phyloP scores from a whole-genome alignment of 1,140 invertebrate species.

The Cyclargus thomasi region DNA sequence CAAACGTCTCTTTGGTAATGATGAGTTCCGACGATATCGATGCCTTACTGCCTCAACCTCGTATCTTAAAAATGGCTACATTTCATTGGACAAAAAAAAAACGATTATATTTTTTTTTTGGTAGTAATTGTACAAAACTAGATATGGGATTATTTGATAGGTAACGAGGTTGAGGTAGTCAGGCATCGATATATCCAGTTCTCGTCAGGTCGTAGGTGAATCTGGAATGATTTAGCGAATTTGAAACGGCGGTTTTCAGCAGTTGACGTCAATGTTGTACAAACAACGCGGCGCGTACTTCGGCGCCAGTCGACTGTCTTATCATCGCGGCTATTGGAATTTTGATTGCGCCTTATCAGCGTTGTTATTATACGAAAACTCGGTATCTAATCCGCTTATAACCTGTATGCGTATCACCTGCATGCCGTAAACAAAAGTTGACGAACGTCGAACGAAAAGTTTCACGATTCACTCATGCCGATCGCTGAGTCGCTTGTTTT shows the following conservation, averaged over 20 bases:
- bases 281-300: constrained; percentile 3
- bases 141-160: too few species aligned
- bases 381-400: constrained; percentile 26
- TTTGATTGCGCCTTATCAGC: constrained; percentile 23
- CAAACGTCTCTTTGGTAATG: too few species aligned
- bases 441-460: background rate
- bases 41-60: too few species aligned
- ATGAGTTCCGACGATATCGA: too few species aligned
- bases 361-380: constrained; percentile 22
- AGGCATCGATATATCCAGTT: too few species aligned
- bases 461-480: background rate
- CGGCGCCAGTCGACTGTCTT: constrained; percentile 20
- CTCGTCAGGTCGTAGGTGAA: background rate
- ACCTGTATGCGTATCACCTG: constrained; percentile 23
- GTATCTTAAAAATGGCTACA: too few species aligned
- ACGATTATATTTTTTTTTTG: too few species aligned
- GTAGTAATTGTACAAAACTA: too few species aligned
- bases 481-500: background rate
- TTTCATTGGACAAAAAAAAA: too few species aligned
- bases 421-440: constrained; percentile 17
- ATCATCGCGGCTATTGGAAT: constrained; percentile 19
- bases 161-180: too few species aligned
- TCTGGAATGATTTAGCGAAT: background rate
- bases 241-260: background rate
- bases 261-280: constrained; percentile 15